phyloP scores from a whole-genome alignment of 2,888 invertebrate genomes.

The Zygaena filipendulae region DNA sequence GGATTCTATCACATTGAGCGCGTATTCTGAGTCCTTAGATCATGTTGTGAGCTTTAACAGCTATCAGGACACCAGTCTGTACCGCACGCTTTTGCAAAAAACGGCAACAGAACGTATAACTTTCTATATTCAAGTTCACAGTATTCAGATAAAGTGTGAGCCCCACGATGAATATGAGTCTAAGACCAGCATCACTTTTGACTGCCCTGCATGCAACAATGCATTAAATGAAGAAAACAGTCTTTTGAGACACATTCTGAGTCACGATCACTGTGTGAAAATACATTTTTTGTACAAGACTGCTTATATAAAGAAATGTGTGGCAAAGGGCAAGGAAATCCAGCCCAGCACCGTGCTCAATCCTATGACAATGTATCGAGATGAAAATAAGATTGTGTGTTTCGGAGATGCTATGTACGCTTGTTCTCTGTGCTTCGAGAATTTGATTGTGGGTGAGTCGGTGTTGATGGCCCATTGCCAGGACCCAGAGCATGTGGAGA shows the following conservation, averaged over 20 bases:
- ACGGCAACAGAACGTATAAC: slow-evolving; percentile 51
- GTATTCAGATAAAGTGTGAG: slow-evolving; percentile 41
- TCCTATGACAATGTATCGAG: slow-evolving; percentile 56
- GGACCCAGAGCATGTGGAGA: slow-evolving; percentile 33
- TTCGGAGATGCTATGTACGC: slow-evolving; percentile 56
- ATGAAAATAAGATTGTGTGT: slow-evolving; percentile 58
- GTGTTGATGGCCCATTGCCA: slow-evolving; percentile 48
- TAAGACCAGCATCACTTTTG: slow-evolving; percentile 33
- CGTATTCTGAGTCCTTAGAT: slow-evolving; percentile 52
- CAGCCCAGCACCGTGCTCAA: slow-evolving; percentile 54
- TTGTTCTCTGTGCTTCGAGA: slow-evolving; percentile 53
- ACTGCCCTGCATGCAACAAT: slow-evolving; percentile 39
- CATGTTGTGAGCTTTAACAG: slow-evolving; percentile 50
- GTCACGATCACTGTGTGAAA: slow-evolving; percentile 46
- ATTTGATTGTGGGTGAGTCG: slow-evolving; percentile 47
- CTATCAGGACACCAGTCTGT: slow-evolving; percentile 43
- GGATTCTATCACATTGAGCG: slow-evolving; percentile 45
- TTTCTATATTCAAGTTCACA: slow-evolving; percentile 56
- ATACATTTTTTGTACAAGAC: slow-evolving; percentile 58
- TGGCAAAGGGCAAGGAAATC: slow-evolving; percentile 43
- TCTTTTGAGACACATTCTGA: slow-evolving; percentile 41
- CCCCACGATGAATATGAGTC: slow-evolving; percentile 26
- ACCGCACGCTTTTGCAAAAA: slow-evolving; percentile 37
- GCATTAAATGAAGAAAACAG: slow-evolving; percentile 40
- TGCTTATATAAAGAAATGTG: slow-evolving; percentile 55